Base-by-base conservation (phyloP, 53 echinoderm and acorn worm species). In the Pentamera pediparva region DNA sequence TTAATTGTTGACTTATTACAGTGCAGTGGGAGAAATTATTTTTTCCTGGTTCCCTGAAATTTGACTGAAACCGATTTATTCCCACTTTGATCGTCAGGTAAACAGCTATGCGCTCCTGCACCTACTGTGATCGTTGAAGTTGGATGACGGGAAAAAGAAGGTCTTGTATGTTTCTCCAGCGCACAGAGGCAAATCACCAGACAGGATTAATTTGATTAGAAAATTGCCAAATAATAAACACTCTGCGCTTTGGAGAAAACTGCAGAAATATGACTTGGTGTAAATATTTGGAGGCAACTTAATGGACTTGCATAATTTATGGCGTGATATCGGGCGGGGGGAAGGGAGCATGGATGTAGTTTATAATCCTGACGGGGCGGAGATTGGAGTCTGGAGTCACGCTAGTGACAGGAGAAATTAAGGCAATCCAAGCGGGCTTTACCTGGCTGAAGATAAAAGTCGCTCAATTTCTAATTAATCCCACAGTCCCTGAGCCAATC, bases 271-370 rank as follows among this genome's bases (percentile, higher is more conserved):
- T 67, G 67, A 45, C 67, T 67, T 67, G 41, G 30, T 67, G 67
- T 67, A 67, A 67, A 67, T 67, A 67, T 67, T 67, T 67, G 67
- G 67, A 67, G 45, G 67, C 43, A 67, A 67, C 67, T 67, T 67
- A 67, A 67, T 67, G 67, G 67, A 67, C 67, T 39, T 32, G 67
- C 30, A 45, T 67, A 67, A 67, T 67, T 67, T 67, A 67, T 67
- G 67, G 45, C 45, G 67, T 45, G 39, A 67, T 40, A 38, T 43
- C 28, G 7, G 25, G 2, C 20, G 11, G 58, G 26, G 41, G 67
- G 17, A 35, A 22, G 27, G 67, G 30, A 32, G 28, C 32, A 32
- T 67, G 43, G 67, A 41, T 8, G 26, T n/a, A 67, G 67, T 67
- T 43, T 63, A 19, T 57, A 28, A 45, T 12, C n/a, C n/a, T 19